A percentile compares a stretch with the other conserved stretches of the same genome.
phyloP scores from a whole-genome alignment of 2,113 vertebrate species.

The Actenoides hombroni region DNA sequence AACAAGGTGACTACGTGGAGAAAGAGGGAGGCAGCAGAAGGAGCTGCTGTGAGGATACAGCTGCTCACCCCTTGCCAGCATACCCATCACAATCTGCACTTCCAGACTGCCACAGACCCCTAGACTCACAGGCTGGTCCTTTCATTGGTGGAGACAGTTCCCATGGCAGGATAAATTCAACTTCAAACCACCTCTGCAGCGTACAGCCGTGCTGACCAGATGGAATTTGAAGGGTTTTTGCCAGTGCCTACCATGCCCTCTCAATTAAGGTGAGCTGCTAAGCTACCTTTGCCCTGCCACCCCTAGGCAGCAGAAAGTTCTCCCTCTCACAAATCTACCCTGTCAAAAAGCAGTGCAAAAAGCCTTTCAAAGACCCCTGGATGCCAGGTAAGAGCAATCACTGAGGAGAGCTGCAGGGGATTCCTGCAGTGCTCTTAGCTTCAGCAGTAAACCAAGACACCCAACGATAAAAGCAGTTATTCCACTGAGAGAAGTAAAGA shows the following conservation, averaged over 20 bases:
- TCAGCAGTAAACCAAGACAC: neutral
- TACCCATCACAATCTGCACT: slow-evolving; percentile 15
- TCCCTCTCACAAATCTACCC: neutral
- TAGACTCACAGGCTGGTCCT: slow-evolving; percentile 12
- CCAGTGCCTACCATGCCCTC: neutral
- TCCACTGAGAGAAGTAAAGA: neutral
- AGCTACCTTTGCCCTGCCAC: neutral
- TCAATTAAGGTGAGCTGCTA: slow-evolving; percentile 39
- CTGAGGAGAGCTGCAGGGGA: neutral
- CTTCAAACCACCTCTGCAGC: slow-evolving; percentile 57
- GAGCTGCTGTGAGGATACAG: neutral
- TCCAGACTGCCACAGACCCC: slow-evolving; percentile 55
- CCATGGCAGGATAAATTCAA: slow-evolving; percentile 55
- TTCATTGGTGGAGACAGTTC: slow-evolving; percentile 65
- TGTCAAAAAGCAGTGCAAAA: slow-evolving; percentile 5
- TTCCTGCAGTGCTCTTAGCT: neutral
- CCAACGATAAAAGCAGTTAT: neutral
- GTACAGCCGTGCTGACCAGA: slow-evolving; percentile 39
- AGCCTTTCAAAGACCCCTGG: neutral
- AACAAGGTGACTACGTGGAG: neutral
- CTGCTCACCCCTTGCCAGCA: neutral
- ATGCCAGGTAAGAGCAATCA: neutral
- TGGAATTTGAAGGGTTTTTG: slow-evolving; percentile 43
- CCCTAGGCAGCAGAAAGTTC: neutral
- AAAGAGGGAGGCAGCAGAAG: neutral